phyloP scores from a whole-genome alignment of 2,888 invertebrate species.

The Nemotelus pantherinus region DNA sequence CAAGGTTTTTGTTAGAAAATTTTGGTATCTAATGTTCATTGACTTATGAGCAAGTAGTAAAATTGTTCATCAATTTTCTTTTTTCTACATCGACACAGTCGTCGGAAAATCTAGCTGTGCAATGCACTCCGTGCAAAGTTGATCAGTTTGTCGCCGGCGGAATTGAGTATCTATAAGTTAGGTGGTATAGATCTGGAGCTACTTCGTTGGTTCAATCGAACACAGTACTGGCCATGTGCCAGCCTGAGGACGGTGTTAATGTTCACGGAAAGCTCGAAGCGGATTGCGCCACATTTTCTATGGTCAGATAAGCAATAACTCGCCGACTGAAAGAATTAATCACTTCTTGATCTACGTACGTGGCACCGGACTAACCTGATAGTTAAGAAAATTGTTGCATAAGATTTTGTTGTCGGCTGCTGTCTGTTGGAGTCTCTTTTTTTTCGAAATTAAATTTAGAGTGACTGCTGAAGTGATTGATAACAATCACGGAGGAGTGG shows the following conservation, averaged over 20 bases:
- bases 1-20: not conserved
- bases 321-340: constrained; percentile 27
- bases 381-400: constrained; percentile 11
- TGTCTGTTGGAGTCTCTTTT: not conserved
- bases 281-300: constrained; percentile 18
- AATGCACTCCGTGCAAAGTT: not conserved
- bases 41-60: not conserved
- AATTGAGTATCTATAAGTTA: not conserved
- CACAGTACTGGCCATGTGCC: no score
- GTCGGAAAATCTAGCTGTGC: not conserved
- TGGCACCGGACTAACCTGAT: constrained; percentile 1
- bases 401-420: not conserved
- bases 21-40: not conserved
- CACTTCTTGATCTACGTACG: constrained; percentile 22
- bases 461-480: not conserved
- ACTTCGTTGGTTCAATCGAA: not conserved
- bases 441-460: not conserved
- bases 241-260: no score
- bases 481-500: not conserved
- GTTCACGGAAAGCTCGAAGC: constrained; percentile 5
- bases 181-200: not conserved
- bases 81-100: not conserved
- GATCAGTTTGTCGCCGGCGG: not conserved
- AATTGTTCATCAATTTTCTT: constrained; percentile 22
- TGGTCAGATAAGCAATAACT: constrained; percentile 29